Base-by-base conservation (phyloP, 2,888 invertebrate genomes). In the Drosophila paucipuncta region DNA sequence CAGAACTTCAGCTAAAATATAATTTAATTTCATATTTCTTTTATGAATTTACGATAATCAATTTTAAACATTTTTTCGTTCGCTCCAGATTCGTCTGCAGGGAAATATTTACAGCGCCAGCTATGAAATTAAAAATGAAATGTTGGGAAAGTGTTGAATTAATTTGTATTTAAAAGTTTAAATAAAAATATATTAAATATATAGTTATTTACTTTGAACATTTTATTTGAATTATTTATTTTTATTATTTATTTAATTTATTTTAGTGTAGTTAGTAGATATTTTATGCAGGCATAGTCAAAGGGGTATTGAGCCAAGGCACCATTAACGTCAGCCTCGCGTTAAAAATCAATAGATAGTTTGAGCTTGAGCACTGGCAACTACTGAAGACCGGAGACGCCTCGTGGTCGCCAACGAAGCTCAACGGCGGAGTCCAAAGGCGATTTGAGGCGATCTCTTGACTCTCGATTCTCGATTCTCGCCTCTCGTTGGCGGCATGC, bases 311-410 rank as follows among this genome's bases (percentile, higher is more conserved):
- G 33, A 39, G 43, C 9, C 33, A 43, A 54, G 73, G 83, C 81
- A 89, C 88, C 92, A 93, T 93, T 93, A 93, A 91, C 90, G 92
- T 93, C 92, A 93, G 93, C 77, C 88, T 86, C 91, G 92, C 92
- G 91, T 93, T 93, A 93, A 93, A 92, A 93, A 92, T 93, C 93
- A 91, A 93, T 92, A 91, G 91, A 92, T 92, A 91, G 91, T 92
- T 92, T 91, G 91, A 86, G 84, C 83, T 92, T 91, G 91, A 86
- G 84, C 83, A 68, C 72, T 64, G 68, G 68, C 76, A 80, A 84
- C 85, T 83, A 87, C 85, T 75, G 71, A 60, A 60, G 73, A 76
- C 50, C 61, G 11, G 53, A 57, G 67, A 52, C 52, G 72, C 43
- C 75, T 59, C 64, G 62, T 77, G 82, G 67, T 78, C 81, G 75